Conservation (phyloP, 2,888 invertebrate genomes). For the Amorpha juglandis region DNA sequence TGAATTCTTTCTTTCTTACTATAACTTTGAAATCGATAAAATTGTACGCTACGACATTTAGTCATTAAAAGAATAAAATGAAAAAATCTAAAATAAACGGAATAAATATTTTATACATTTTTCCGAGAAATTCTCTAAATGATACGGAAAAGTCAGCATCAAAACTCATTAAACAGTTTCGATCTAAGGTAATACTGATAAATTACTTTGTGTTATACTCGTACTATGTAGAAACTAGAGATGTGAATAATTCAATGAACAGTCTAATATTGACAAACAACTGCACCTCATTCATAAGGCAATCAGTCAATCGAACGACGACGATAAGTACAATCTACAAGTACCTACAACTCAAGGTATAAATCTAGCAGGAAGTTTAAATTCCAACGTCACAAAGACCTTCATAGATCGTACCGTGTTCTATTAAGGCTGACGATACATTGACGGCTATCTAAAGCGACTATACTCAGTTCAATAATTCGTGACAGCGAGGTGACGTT, state of each 20-base stretch:
- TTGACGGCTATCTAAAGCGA: background rate
- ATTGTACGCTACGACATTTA: too few species aligned
- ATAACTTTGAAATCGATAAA: too few species aligned
- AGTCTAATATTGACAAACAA: background rate
- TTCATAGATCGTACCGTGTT: slow-evolving; percentile 28
- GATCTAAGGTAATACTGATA: too few species aligned
- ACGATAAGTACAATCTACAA: background rate
- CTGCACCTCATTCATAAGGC: background rate
- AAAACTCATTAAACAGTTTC: too few species aligned
- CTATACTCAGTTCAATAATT: background rate
- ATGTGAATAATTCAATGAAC: background rate
- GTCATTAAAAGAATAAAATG: too few species aligned
- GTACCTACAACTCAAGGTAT: slow-evolving; percentile 22
- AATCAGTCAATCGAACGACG: slow-evolving; percentile 9
- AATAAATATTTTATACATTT: too few species aligned
- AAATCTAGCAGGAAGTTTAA: slow-evolving; percentile 30
- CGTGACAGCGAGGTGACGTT: background rate
- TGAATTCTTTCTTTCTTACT: too few species aligned
- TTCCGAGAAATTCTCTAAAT: too few species aligned
- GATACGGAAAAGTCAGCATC: too few species aligned
- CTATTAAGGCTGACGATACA: background rate
- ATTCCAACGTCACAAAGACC: slow-evolving; percentile 31
- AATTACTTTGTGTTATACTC: too few species aligned
- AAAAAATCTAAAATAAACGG: too few species aligned
- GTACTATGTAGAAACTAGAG: too few species aligned